phyloP scores from a whole-genome alignment of 2,888 invertebrate species.

The Lydus trimaculatus region DNA sequence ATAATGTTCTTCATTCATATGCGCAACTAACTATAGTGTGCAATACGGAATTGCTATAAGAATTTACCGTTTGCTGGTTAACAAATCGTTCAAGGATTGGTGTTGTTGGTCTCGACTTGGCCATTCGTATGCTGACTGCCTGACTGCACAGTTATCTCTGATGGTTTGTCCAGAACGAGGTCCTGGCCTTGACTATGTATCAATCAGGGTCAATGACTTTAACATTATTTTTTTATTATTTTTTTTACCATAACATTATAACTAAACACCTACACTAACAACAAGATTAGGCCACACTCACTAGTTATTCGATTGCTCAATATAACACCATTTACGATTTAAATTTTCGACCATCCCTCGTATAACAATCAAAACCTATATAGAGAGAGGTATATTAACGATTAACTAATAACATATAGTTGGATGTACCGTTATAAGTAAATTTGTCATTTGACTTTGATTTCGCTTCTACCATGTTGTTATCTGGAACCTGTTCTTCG shows the following conservation, averaged over 20 bases:
- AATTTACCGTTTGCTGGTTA: constrained; percentile 56
- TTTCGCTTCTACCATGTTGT: constrained; percentile 21
- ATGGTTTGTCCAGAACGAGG: constrained; percentile 43
- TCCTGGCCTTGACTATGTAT: constrained; percentile 50
- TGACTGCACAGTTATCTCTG: constrained; percentile 52
- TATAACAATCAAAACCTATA: not conserved
- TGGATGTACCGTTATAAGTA: constrained; percentile 25
- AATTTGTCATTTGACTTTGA: constrained; percentile 18
- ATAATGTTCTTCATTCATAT: constrained; percentile 56
- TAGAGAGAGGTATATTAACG: not conserved
- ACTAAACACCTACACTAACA: constrained; percentile 40
- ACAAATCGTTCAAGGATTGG: constrained; percentile 47
- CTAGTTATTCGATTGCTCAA: not conserved
- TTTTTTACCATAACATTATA: constrained; percentile 39
- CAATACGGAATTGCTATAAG: constrained; percentile 57
- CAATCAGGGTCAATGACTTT: constrained; percentile 54
- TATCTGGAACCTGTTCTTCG: constrained; percentile 18
- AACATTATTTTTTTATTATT: constrained; percentile 44
- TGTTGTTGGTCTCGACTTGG: constrained; percentile 45
- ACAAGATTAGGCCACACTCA: constrained; percentile 16
- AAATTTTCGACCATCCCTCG: not conserved
- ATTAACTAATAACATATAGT: not conserved
- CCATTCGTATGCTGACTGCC: constrained; percentile 47
- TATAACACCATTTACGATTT: not conserved
- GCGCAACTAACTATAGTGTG: constrained; percentile 52